Conservation (phyloP, 2,113 vertebrate species). For the Ginglymostoma cirratum region DNA sequence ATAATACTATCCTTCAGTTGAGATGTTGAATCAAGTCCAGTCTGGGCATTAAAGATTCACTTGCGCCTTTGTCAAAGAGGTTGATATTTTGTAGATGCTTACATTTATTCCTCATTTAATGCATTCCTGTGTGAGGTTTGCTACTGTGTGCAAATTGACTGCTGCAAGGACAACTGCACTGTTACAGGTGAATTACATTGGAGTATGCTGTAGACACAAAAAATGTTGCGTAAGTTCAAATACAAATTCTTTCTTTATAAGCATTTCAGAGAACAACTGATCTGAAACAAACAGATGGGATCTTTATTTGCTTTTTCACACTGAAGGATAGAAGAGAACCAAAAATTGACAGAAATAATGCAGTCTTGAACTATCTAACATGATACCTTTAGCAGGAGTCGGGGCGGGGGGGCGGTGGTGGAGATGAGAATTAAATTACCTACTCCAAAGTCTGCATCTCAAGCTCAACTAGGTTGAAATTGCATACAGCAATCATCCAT, state of each 20-base stretch:
- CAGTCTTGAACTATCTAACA: neutral
- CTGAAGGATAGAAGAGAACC: neutral
- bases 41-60: neutral
- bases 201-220: neutral
- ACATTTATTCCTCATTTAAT: neutral
- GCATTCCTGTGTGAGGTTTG: neutral
- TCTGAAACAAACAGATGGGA: neutral
- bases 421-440: constrained; percentile 7
- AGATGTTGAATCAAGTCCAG: neutral
- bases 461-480: neutral
- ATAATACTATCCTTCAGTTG: neutral
- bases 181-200: constrained; percentile 5
- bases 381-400: neutral
- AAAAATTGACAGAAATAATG: neutral
- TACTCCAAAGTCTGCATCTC: neutral
- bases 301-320: neutral
- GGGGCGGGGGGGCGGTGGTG: too few species aligned
- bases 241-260: neutral
- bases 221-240: neutral
- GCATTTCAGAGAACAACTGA: neutral
- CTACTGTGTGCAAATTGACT: neutral
- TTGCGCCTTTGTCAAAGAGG: neutral
- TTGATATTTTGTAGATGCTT: neutral
- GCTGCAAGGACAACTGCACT: neutral
- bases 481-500: neutral